Conservation (phyloP, 2,888 invertebrate species). For the Nebria salina region DNA sequence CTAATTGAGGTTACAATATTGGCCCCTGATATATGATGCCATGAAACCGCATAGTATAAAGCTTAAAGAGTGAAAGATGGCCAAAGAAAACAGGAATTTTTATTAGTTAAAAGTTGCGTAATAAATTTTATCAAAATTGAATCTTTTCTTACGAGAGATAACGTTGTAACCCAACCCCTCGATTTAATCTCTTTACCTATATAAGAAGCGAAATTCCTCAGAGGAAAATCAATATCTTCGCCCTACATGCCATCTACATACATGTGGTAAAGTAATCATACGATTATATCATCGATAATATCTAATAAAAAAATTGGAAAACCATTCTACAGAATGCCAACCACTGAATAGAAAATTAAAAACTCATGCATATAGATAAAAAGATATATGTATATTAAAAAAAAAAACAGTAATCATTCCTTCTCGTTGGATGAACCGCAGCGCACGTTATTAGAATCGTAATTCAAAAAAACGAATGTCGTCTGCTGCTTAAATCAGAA, state of each 20-base stretch:
- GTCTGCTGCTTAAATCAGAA: too few species aligned
- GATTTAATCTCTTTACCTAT: not conserved
- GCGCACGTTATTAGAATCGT: too few species aligned
- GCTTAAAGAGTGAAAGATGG: not conserved
- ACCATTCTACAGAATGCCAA: not conserved
- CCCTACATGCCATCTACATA: not conserved
- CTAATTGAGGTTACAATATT: not conserved
- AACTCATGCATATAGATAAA: not conserved
- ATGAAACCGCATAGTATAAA: not conserved
- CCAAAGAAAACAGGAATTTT: not conserved
- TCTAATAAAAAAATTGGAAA: not conserved
- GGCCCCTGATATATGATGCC: not conserved
- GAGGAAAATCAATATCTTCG: not conserved
- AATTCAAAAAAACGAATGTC: too few species aligned
- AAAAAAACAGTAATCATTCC: too few species aligned
- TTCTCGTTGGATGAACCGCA: too few species aligned
- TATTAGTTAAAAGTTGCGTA: not conserved
- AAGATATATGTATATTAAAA: too few species aligned
- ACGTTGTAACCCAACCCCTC: not conserved
- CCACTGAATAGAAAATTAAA: not conserved
- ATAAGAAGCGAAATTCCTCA: not conserved
- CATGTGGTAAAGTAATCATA: not conserved
- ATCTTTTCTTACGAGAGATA: conserved; percentile 1
- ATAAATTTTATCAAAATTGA: conserved; percentile 1
- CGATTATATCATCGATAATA: not conserved